These are phyloP conservation scores for Rhagoletis pomonella DNA, from an alignment of 1,140 invertebrate species.

Conservation along the genomic window DNA sequence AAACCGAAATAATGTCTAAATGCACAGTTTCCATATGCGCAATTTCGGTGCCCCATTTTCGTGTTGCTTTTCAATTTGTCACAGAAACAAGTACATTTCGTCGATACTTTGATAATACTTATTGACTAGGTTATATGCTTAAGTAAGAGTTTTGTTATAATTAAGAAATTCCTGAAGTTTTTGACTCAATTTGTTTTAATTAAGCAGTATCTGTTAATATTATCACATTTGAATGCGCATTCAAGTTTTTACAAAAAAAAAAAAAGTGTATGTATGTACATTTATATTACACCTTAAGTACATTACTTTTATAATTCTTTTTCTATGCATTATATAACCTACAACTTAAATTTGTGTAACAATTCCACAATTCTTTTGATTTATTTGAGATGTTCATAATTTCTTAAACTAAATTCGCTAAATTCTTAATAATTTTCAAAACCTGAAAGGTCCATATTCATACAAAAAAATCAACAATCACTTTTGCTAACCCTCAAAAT, in stretches of 20 bases:
- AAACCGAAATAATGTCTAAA: no score
- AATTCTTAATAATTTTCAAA: neutral
- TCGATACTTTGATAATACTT: neutral
- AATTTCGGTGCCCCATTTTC: no score
- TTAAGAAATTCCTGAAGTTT: neutral
- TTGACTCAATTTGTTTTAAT: neutral
- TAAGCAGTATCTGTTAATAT: neutral
- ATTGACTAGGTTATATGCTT: neutral
- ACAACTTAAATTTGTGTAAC: no score
- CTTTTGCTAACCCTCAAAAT: no score
- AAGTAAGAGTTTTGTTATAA: slow-evolving; percentile 8
- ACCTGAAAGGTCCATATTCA: no score
- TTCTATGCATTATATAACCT: neutral
- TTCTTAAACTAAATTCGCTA: neutral
- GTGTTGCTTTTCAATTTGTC: neutral
- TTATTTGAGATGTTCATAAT: no score
- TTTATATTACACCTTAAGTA: neutral
- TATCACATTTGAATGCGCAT: slow-evolving; percentile 11
- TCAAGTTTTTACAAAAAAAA: neutral
- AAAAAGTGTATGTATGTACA: neutral
- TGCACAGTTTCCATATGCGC: no score
- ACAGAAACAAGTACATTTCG: neutral
- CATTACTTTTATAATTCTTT: neutral
- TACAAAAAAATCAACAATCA: neutral
- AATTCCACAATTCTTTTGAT: no score